Evolutionary conservation across 2,888 invertebrate genomes (phyloP).

Genomic region (Nebria salina): DNA sequence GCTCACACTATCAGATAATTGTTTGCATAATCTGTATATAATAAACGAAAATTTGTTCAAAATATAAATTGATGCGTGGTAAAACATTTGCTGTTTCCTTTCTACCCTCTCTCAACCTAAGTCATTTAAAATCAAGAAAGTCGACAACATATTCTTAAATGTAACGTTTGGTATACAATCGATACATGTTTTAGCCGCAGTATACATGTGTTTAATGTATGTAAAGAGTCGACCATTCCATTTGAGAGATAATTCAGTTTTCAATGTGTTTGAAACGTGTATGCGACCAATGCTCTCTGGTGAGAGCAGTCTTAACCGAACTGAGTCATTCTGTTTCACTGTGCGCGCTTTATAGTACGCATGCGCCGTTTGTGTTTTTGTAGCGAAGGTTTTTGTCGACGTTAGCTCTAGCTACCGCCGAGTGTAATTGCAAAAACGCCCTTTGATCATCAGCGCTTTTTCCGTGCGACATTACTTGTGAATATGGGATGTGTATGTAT

Average conservation of each 20-base stretch:
- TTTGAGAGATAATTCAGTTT: slow-evolving; percentile 39
- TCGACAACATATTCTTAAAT: too few relatives aligned
- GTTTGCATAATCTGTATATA: too few relatives aligned
- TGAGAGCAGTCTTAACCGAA: slow-evolving; percentile 31
- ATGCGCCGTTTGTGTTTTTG: slow-evolving; percentile 31
- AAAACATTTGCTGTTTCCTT: too few relatives aligned
- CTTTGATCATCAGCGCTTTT: slow-evolving; percentile 36
- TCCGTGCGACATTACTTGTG: slow-evolving; percentile 15
- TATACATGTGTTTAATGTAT: too few relatives aligned
- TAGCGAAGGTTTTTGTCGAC: slow-evolving; percentile 23
- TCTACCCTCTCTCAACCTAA: too few relatives aligned
- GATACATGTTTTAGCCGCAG: too few relatives aligned
- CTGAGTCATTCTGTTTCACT: slow-evolving; percentile 17
- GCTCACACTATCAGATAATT: too few relatives aligned
- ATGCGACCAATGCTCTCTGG: background rate
- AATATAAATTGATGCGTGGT: too few relatives aligned
- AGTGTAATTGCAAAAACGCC: slow-evolving; percentile 43
- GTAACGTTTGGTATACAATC: too few relatives aligned
- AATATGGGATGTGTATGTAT: background rate
- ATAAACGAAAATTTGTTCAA: too few relatives aligned
- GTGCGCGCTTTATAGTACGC: background rate
- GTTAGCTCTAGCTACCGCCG: background rate
- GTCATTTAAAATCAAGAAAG: too few relatives aligned
- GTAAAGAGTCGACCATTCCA: slow-evolving; percentile 22
- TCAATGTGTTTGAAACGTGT: slow-evolving; percentile 28